Evolutionary conservation across 2,113 vertebrate species (phyloP).

Genomic region (Mola mola): DNA sequence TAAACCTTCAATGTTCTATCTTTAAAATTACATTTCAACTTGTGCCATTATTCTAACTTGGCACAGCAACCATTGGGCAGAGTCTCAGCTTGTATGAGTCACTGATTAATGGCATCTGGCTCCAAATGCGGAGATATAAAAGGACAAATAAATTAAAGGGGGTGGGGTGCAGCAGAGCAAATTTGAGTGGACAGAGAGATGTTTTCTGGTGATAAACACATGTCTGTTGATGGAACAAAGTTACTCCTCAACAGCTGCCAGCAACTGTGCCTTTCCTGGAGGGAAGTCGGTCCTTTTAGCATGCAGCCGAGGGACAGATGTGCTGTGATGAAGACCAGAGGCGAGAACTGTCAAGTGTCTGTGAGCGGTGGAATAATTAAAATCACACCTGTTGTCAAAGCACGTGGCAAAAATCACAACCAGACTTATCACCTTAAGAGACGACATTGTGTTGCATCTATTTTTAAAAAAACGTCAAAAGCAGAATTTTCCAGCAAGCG

Average conservation of each 20-base stretch:
- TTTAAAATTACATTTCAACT: conserved; percentile 16
- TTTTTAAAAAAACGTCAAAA: neutral
- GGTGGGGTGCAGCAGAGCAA: neutral
- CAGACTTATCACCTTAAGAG: neutral
- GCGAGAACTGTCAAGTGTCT: conserved; percentile 71
- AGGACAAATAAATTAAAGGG: conserved; percentile 5
- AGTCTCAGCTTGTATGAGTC: conserved; percentile 26
- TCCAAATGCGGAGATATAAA: conserved; percentile 31
- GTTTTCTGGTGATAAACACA: conserved; percentile 28
- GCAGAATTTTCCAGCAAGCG: neutral
- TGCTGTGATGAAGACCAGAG: conserved; percentile 71
- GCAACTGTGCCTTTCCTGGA: conserved; percentile 60
- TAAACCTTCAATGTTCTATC: conserved; percentile 10
- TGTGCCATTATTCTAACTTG: conserved; percentile 36
- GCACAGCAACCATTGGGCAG: conserved; percentile 6
- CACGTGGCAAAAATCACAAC: conserved; percentile 12
- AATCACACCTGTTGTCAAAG: conserved; percentile 70
- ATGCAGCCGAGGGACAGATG: conserved; percentile 75
- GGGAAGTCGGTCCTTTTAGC: conserved; percentile 80
- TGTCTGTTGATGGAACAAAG: conserved; percentile 43
- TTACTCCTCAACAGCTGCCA: conserved; percentile 69
- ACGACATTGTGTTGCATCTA: neutral
- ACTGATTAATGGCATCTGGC: conserved; percentile 25
- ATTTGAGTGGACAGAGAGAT: conserved; percentile 4
- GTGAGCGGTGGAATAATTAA: conserved; percentile 73